phyloP scores from a whole-genome alignment of 1,140 invertebrate genomes.

The Leguminivora glycinivorella region DNA sequence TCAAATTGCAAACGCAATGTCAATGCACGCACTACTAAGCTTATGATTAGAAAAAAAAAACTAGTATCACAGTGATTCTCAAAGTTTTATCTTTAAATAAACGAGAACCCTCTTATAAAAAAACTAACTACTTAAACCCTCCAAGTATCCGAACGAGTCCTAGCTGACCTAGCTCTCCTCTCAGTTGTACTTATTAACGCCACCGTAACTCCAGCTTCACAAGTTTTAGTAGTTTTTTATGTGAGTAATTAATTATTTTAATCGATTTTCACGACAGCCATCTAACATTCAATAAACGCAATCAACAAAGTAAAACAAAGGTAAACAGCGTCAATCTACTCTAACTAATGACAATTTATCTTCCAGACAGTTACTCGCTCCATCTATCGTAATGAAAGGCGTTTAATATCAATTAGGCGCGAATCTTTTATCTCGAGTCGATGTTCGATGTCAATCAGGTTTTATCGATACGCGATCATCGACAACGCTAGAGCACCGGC shows the following conservation, averaged over 20 bases:
- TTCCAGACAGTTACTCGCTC: background rate
- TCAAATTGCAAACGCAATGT: no score
- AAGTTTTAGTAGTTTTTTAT: no score
- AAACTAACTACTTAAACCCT: no score
- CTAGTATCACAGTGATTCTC: no score
- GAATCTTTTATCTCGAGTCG: conserved; percentile 20
- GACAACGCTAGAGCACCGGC: conserved; percentile 59
- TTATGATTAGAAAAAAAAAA: no score
- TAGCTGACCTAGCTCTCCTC: no score
- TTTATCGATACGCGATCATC: conserved; percentile 65
- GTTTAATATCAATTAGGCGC: conserved; percentile 8
- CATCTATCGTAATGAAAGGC: conserved; percentile 9
- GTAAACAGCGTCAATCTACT: conserved; percentile 5
- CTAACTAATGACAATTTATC: conserved; percentile 20
- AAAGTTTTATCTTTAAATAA: no score
- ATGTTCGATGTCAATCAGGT: conserved; percentile 44
- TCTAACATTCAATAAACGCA: conserved; percentile 1
- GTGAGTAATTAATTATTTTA: background rate
- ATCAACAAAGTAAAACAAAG: background rate
- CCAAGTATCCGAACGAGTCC: no score
- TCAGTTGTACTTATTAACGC: no score
- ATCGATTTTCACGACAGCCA: background rate
- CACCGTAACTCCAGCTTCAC: no score
- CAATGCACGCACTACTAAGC: no score
- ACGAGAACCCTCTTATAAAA: no score